A percentile compares a stretch with the other conserved stretches of the same genome.
Evolutionary conservation across 2,888 invertebrate genomes (phyloP).

Genomic region (Xanthia togata): DNA sequence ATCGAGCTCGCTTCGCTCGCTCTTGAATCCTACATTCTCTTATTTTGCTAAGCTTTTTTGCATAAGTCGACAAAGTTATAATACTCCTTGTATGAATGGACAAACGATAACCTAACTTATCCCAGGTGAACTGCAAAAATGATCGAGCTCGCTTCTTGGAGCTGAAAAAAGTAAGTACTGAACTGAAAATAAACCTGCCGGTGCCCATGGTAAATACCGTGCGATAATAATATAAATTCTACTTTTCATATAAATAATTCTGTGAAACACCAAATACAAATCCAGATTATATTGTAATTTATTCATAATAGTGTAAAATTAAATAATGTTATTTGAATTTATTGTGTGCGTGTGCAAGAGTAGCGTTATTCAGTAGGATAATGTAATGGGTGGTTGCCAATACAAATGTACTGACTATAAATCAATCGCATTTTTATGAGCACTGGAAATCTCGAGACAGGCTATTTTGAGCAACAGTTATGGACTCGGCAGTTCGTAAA

Average conservation of each 20-base stretch:
- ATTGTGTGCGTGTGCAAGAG: constrained; percentile 61
- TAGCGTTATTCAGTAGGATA: constrained; percentile 71
- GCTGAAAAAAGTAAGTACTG: too few relatives aligned
- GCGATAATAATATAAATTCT: constrained; percentile 20
- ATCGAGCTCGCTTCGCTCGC: too few relatives aligned
- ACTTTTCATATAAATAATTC: constrained; percentile 31
- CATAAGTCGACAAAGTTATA: too few relatives aligned
- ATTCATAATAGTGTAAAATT: constrained; percentile 59
- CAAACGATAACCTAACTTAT: too few relatives aligned
- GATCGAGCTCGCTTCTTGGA: too few relatives aligned
- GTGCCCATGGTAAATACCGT: not conserved
- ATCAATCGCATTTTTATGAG: constrained; percentile 85
- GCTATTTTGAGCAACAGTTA: constrained; percentile 82
- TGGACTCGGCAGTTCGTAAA: constrained; percentile 82
- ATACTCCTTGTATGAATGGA: too few relatives aligned
- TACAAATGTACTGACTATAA: constrained; percentile 80
- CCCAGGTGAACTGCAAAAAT: too few relatives aligned
- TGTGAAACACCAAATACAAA: constrained; percentile 41
- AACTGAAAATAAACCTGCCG: too few relatives aligned
- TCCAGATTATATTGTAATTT: constrained; percentile 56
- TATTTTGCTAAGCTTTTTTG: too few relatives aligned
- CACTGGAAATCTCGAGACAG: constrained; percentile 76
- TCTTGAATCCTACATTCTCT: too few relatives aligned
- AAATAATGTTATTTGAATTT: constrained; percentile 67
- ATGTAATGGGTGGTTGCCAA: constrained; percentile 80